These are phyloP conservation scores for Bucco capensis DNA, from an alignment of 2,113 vertebrate genomes.

Conservation along the genomic window DNA sequence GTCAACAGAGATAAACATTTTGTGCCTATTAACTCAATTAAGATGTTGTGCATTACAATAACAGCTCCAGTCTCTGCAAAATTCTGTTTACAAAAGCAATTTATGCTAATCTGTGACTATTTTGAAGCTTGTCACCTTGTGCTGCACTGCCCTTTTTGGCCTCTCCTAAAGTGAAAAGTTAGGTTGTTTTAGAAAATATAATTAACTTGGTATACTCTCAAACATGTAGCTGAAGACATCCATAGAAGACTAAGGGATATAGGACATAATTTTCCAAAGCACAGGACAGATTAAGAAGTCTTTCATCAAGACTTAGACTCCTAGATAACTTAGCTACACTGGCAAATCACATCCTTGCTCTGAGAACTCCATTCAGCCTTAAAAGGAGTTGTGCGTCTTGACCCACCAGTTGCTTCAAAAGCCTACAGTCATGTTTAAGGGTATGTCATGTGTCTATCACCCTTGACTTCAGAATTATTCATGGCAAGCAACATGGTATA, in stretches of 20 bases:
- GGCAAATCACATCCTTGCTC: not conserved
- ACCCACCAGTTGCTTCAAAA: not conserved
- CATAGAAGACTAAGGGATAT: not conserved
- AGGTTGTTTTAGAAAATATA: not conserved
- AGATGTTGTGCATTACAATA: conserved; percentile 32
- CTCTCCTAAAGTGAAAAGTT: conserved; percentile 8
- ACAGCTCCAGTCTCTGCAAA: not conserved
- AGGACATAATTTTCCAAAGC: not conserved
- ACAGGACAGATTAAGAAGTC: not conserved
- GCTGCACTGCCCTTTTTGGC: conserved; percentile 60
- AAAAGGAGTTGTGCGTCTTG: not conserved
- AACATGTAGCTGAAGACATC: not conserved
- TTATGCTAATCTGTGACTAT: not conserved
- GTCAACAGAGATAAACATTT: conserved; percentile 7
- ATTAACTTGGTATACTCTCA: not conserved
- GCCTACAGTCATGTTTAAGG: not conserved
- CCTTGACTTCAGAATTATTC: not conserved
- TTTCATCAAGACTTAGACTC: not conserved
- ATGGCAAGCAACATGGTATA: not conserved
- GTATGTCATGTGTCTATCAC: not conserved
- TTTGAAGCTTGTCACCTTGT: not conserved
- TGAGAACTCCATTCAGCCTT: not conserved
- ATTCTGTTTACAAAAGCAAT: conserved; percentile 30
- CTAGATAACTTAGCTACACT: not conserved
- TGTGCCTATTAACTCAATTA: conserved; percentile 15